Evolutionary conservation across 2,797 vertebrate genomes (phyloP), one percentile per base, ranked within the genome.

Genomic region (Clarias pachynema): DNA sequence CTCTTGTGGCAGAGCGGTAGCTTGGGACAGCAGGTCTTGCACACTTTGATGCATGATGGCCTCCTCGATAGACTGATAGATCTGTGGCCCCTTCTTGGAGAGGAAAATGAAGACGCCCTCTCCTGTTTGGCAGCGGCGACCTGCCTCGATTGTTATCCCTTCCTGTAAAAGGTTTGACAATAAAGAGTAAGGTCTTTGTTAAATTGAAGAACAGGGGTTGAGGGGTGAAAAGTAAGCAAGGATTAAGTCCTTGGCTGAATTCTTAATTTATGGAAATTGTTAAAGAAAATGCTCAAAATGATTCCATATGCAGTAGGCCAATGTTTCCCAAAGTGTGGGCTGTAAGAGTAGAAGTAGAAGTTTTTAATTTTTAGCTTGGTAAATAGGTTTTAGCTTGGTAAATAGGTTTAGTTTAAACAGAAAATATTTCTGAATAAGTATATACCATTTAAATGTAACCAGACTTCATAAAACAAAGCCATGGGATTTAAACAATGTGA

Each of bases 41-140:
- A 70, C 12, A 79, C 92, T 93, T 81, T 91, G 86, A 37, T 90
- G 87, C 6, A 85, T 86, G 0, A 98, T 95, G 83, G 95, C 94
- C 0, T 93, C 83, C 0, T 94, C 90, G 79, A 97, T 92, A 0
- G 91, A 85, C 4, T 88, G 87, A 85, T 95, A 96, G 87, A 98
- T 94, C 85, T 96, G 92, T 0, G 40, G 68, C 2, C 94, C 96
- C 0, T 93, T 88, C 0, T 85, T 89, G 62, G 96, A 96, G 90
- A 94, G 91, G 93, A 98, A 97, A 89, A 92, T 94, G 81, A 98
- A 98, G 69, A 95, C 77, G 53, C 97, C 97, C 82, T 97, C 95
- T 0, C 97, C 97, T 0, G 97, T 97, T 65, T 96, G 92, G n/a
- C 97, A 97, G 83, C 95, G 96, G 15, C 96, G 96, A 60, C 97